A percentile compares a stretch with the other conserved stretches of the same genome.
These are phyloP conservation scores for Listronotus oregonensis DNA, from an alignment of 1,140 invertebrate genomes.

Conservation along the genomic window DNA sequence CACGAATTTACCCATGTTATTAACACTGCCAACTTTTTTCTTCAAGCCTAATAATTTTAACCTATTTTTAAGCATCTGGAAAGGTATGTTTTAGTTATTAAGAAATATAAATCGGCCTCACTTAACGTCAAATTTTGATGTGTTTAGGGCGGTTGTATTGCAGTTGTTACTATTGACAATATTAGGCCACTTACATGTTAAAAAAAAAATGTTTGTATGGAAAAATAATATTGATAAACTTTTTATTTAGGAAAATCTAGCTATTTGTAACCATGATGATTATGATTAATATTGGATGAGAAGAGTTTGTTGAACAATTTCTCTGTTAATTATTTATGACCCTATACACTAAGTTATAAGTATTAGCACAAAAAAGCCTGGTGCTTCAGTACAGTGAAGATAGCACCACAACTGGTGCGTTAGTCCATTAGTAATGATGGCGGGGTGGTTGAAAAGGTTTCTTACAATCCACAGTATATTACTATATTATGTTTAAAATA, in stretches of 20 bases:
- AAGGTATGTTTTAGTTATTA: not conserved
- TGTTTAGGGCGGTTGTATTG: slow-evolving; percentile 19
- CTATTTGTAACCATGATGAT: slow-evolving; percentile 2
- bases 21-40: slow-evolving; percentile 16
- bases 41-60: not conserved
- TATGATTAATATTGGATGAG: not conserved
- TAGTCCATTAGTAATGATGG: no score
- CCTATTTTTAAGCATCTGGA: not conserved
- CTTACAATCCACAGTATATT: no score
- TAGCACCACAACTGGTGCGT: no score
- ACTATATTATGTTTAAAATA: no score
- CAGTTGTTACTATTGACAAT: slow-evolving; percentile 8
- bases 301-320: no score
- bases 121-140: not conserved
- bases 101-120: slow-evolving; percentile 11
- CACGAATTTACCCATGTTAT: slow-evolving; percentile 13
- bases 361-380: no score
- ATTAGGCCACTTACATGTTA: slow-evolving; percentile 7
- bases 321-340: no score
- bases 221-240: not conserved
- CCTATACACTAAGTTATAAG: no score
- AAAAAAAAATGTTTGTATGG: not conserved
- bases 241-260: slow-evolving; percentile 12
- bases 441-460: no score
- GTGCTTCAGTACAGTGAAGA: no score